Conservation (phyloP, 2,113 vertebrate genomes). For the Nymphicus hollandicus region DNA sequence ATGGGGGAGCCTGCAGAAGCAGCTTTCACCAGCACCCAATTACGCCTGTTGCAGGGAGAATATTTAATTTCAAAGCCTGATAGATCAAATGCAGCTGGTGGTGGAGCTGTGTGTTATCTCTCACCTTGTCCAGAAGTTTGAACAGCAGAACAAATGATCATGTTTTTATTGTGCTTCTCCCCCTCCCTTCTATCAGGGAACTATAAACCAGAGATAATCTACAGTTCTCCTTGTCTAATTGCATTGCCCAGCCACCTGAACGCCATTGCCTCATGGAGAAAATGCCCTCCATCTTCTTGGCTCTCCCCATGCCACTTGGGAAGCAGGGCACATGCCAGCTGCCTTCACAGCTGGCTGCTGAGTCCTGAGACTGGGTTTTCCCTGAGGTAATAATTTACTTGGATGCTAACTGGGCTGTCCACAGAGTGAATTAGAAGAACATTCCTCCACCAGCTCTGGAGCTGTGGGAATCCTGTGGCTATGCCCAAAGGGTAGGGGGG, state of each 20-base stretch:
- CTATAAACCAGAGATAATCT: slow-evolving; percentile 1
- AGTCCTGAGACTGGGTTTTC: not conserved
- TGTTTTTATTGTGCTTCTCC: not conserved
- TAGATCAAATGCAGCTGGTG: slow-evolving; percentile 10
- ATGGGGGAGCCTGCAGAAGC: not conserved
- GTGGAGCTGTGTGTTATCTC: not conserved
- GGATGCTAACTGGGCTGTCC: slow-evolving; percentile 27
- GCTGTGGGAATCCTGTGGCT: slow-evolving; percentile 6
- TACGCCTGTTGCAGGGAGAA: not conserved
- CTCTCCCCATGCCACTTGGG: not conserved
- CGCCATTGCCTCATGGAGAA: fast-evolving
- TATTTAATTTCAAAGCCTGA: not conserved
- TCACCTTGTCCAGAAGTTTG: not conserved
- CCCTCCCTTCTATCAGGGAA: not conserved
- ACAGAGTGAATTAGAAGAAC: slow-evolving; percentile 14
- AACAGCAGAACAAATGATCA: not conserved
- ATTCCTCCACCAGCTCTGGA: not conserved
- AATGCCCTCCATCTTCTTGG: not conserved
- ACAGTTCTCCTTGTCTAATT: not conserved
- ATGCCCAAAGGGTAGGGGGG: not conserved
- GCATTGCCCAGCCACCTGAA: not conserved
- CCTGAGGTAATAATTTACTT: slow-evolving; percentile 15
- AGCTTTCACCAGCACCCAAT: not conserved
- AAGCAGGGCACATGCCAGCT: not conserved
- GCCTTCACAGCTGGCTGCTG: not conserved